Percentiles rank a stretch among this genome's conserved stretches.
phyloP scores from a whole-genome alignment of 2,797 vertebrate species.

The Apogon talboti region DNA sequence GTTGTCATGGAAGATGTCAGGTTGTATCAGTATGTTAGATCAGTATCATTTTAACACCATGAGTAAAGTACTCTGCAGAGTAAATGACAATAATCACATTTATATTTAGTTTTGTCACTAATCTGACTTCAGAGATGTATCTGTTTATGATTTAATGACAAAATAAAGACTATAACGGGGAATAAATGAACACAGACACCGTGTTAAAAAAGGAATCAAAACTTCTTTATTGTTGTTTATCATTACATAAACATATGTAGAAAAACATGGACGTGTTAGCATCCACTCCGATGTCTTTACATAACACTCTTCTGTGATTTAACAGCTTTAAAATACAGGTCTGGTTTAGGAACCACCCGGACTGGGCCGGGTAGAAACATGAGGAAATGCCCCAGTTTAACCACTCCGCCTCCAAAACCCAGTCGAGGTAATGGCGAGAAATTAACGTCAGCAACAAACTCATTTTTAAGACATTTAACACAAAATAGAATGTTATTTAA shows the following conservation, averaged over 20 bases:
- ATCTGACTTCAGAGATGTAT: not conserved
- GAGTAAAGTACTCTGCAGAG: too few relatives aligned
- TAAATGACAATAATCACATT: too few relatives aligned
- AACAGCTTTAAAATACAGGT: not conserved
- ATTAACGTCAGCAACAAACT: not conserved
- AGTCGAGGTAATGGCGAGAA: not conserved
- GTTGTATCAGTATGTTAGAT: too few relatives aligned
- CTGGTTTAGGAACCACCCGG: not conserved
- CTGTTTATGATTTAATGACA: not conserved
- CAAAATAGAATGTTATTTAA: constrained; percentile 3
- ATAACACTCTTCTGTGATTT: constrained; percentile 17
- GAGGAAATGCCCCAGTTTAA: constrained; percentile 1
- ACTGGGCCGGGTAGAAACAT: not conserved
- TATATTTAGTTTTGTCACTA: not conserved
- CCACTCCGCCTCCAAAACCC: not conserved
- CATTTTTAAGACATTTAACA: too few relatives aligned
- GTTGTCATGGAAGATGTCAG: too few relatives aligned
- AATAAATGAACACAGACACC: too few relatives aligned
- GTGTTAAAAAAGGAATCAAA: constrained; percentile 66
- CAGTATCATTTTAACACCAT: too few relatives aligned
- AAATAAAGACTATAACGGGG: not conserved
- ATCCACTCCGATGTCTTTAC: constrained; percentile 51
- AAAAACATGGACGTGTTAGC: constrained; percentile 51
- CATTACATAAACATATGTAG: constrained; percentile 52
- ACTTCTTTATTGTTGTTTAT: constrained; percentile 76